Conservation (phyloP, 2,888 invertebrate species). For the Taphrorychus bicolor region DNA sequence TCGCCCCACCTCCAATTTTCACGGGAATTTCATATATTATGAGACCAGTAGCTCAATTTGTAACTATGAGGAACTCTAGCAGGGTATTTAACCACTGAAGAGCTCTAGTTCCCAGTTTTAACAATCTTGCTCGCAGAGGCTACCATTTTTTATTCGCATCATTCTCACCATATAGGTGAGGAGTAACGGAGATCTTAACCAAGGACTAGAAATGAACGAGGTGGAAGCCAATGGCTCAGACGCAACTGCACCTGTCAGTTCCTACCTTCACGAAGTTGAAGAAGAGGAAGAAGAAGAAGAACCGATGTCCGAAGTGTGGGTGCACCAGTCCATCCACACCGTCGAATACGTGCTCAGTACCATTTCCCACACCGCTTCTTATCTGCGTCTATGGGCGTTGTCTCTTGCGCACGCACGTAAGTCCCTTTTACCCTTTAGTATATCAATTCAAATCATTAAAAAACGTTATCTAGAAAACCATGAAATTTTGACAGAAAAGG, state of each 20-base stretch:
- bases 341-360: slow-evolving; percentile 97
- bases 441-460: neutral
- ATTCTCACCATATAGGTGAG: slow-evolving; percentile 43
- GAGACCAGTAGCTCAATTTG: too few species aligned
- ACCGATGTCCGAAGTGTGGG: slow-evolving; percentile 86
- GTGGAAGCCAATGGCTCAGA: slow-evolving; percentile 54
- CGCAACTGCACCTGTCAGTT: slow-evolving; percentile 35
- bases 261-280: slow-evolving; percentile 55
- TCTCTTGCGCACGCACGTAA: slow-evolving; percentile 94
- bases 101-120: too few species aligned
- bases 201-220: slow-evolving; percentile 69
- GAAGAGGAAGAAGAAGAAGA: slow-evolving; percentile 63
- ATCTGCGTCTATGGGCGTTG: slow-evolving; percentile 94
- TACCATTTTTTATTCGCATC: too few species aligned
- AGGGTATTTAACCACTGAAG: too few species aligned
- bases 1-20: too few species aligned
- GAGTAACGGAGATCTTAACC: slow-evolving; percentile 70
- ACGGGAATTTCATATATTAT: too few species aligned
- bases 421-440: too few species aligned
- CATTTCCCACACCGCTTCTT: slow-evolving; percentile 96
- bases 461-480: too few species aligned
- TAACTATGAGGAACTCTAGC: too few species aligned
- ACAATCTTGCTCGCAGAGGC: too few species aligned
- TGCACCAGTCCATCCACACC: slow-evolving; percentile 94
- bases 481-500: neutral